Evolutionary conservation across 2,888 invertebrate species (phyloP).

Genomic region (Pristionchus entomophagus): DNA sequence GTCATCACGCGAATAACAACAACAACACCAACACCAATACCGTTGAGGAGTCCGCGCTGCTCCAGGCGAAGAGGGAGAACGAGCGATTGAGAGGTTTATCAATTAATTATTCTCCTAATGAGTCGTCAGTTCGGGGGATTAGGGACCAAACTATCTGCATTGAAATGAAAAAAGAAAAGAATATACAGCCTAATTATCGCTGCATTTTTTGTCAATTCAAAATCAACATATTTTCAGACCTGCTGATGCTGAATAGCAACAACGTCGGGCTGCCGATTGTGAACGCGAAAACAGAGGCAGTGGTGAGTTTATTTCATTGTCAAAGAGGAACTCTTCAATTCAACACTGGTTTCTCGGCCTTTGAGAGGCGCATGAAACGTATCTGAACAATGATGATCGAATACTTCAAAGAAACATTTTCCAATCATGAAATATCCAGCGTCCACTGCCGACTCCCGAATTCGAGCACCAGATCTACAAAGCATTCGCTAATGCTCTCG

Average conservation of each 20-base stretch:
- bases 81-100: slow-evolving; percentile 13
- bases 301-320: not conserved
- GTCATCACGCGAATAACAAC: no score
- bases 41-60: not conserved
- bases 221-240: not conserved
- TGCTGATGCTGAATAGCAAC: not conserved
- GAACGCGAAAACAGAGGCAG: not conserved
- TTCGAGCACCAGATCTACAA: slow-evolving; percentile 46
- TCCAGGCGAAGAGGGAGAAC: slow-evolving; percentile 32
- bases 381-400: not conserved
- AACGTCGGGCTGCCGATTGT: not conserved
- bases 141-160: no score
- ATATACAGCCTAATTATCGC: no score
- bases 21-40: no score
- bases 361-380: not conserved
- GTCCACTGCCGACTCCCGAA: slow-evolving; percentile 33
- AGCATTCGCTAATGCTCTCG: not conserved
- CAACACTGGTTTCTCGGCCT: not conserved
- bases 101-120: not conserved
- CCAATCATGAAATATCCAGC: not conserved
- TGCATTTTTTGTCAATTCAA: not conserved
- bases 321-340: not conserved
- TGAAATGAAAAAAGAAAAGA: no score
- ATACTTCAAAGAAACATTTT: not conserved
- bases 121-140: no score